phyloP scores from a whole-genome alignment of 2,113 vertebrate species.

The human (Homo sapiens) region DNA sequence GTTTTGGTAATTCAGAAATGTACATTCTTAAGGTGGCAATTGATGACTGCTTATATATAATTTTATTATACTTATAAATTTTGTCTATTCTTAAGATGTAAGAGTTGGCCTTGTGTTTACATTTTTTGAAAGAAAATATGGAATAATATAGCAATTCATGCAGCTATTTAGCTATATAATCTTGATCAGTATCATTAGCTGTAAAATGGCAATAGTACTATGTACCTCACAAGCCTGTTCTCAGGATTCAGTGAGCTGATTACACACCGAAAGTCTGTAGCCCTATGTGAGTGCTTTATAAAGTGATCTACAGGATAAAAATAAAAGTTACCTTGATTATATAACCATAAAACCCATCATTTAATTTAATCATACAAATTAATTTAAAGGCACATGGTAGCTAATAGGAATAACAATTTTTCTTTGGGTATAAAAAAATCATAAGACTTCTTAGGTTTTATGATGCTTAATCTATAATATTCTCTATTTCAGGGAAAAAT shows the following conservation, averaged over 20 bases:
- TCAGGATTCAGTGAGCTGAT: not conserved
- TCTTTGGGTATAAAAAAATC: not conserved
- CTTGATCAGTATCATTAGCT: not conserved
- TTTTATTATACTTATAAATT: not conserved
- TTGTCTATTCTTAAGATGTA: not conserved
- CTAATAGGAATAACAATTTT: not conserved
- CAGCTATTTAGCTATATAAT: not conserved
- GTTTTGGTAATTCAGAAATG: not conserved
- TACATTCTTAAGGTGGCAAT: not conserved
- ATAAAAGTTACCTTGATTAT: not conserved
- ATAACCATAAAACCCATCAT: not conserved
- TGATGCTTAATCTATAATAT: not conserved
- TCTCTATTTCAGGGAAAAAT: not conserved
- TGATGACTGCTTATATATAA: not conserved
- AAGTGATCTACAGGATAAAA: not conserved
- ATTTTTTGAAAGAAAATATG: not conserved
- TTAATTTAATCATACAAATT: not conserved
- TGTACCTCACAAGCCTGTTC: not conserved
- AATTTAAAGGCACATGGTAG: not conserved
- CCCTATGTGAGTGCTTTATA: not conserved
- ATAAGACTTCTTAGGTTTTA: not conserved
- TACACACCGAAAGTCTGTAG: not conserved
- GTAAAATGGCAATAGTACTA: not conserved
- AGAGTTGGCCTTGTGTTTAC: not conserved
- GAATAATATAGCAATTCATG: not conserved